Evolutionary conservation across 2,888 invertebrate genomes (phyloP).

Genomic region (Stenodema calcarata): DNA sequence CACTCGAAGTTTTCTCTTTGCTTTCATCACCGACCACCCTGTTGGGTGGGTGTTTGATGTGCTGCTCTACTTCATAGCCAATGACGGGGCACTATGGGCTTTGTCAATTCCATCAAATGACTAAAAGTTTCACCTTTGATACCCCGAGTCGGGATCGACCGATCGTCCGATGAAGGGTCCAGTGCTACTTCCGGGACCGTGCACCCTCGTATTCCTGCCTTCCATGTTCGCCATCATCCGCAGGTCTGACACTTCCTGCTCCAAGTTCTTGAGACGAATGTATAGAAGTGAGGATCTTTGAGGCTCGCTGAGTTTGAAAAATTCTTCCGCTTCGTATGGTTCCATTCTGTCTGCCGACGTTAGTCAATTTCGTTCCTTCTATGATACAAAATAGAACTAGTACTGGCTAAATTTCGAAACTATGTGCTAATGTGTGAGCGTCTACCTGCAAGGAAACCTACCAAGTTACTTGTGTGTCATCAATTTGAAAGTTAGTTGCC

Average conservation of each 20-base stretch:
- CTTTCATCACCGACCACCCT: no score
- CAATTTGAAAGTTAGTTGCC: no score
- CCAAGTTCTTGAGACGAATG: slow-evolving; percentile 13
- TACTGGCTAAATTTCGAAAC: no score
- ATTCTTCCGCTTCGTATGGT: slow-evolving; percentile 27
- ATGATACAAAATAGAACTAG: not conserved
- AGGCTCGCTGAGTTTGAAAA: slow-evolving; percentile 16
- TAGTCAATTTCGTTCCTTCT: not conserved
- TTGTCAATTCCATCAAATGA: no score
- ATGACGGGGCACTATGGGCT: no score
- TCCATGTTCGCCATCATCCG: not conserved
- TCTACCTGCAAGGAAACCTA: no score
- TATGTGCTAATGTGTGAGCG: no score
- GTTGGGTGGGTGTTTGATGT: no score
- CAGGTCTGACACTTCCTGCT: slow-evolving; percentile 25
- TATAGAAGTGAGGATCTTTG: not conserved
- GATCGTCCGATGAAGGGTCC: not conserved
- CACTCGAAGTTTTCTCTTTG: no score
- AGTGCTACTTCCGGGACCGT: not conserved
- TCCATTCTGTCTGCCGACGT: not conserved
- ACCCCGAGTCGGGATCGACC: not conserved
- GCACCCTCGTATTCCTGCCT: not conserved
- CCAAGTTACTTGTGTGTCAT: no score
- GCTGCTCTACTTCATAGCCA: no score
- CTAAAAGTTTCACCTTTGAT: not conserved